These are phyloP conservation scores for Potorous gilbertii DNA, from an alignment of 2,797 vertebrate species.

Conservation along the genomic window DNA sequence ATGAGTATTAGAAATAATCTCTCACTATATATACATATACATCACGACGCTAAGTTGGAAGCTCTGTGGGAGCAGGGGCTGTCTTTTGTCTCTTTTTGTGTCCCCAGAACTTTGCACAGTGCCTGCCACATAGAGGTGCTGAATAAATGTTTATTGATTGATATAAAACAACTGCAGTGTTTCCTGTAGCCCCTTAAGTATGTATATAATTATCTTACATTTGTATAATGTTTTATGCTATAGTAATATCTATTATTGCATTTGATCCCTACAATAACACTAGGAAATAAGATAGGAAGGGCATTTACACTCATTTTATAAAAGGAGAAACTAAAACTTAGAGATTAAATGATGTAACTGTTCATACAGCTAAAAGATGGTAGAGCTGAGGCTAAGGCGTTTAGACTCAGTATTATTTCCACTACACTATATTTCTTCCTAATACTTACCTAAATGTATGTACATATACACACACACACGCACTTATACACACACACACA, in stretches of 20 bases:
- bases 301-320: neutral
- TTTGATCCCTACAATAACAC: neutral
- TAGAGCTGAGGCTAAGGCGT: neutral
- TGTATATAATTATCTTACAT: neutral
- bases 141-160: neutral
- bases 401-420: neutral
- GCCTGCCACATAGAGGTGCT: neutral
- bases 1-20: neutral
- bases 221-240: neutral
- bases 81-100: neutral
- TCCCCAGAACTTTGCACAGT: neutral
- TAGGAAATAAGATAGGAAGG: neutral
- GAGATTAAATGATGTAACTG: neutral
- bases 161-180: neutral
- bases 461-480: neutral
- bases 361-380: neutral
- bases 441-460: neutral
- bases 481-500: neutral
- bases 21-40: neutral
- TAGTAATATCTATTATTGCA: neutral
- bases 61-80: neutral
- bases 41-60: neutral
- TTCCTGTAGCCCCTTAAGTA: neutral
- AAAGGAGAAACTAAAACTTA: neutral
- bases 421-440: neutral